A percentile compares a stretch with the other conserved stretches of the same genome.
Evolutionary conservation across 1,140 invertebrate species (phyloP).

Genomic region (Gryllus bimaculatus): DNA sequence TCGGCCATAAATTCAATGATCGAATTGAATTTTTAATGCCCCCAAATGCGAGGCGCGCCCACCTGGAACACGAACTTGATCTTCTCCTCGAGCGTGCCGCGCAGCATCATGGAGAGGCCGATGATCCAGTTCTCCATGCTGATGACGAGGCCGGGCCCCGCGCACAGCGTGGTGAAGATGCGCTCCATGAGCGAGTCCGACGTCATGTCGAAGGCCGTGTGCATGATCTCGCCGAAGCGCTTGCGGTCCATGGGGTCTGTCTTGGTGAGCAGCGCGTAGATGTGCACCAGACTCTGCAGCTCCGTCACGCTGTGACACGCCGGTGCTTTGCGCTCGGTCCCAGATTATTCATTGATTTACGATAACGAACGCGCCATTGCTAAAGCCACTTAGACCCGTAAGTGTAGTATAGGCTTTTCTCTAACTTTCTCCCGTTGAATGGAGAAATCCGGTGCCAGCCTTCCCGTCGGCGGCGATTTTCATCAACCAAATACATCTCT

Average conservation of each 20-base stretch:
- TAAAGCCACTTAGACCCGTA: no score
- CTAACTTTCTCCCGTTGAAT: no score
- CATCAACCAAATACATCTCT: no score
- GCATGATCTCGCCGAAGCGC: slow-evolving; percentile 59
- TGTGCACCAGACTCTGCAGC: slow-evolving; percentile 36
- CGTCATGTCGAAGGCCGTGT: slow-evolving; percentile 59
- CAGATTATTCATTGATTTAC: no score
- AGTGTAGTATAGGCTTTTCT: no score
- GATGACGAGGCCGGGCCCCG: slow-evolving; percentile 47
- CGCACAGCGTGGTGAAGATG: slow-evolving; percentile 44
- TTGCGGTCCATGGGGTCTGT: background rate
- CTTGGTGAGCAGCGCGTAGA: slow-evolving; percentile 32
- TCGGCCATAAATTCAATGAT: no score
- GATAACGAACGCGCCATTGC: no score
- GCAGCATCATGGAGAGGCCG: slow-evolving; percentile 54
- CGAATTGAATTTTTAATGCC: no score
- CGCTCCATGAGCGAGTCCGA: slow-evolving; percentile 56
- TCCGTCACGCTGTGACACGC: slow-evolving; percentile 29
- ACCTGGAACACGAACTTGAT: slow-evolving; percentile 55
- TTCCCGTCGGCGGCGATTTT: no score
- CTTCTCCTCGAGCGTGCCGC: slow-evolving; percentile 53
- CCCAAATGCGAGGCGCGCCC: slow-evolving; percentile 16
- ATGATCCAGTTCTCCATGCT: slow-evolving; percentile 53
- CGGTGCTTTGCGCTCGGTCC: background rate
- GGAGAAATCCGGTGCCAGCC: no score